A percentile compares a stretch with the other conserved stretches of the same genome.
These are phyloP conservation scores for Anodontia alba DNA, from an alignment of 2,888 invertebrate genomes.

Conservation along the genomic window DNA sequence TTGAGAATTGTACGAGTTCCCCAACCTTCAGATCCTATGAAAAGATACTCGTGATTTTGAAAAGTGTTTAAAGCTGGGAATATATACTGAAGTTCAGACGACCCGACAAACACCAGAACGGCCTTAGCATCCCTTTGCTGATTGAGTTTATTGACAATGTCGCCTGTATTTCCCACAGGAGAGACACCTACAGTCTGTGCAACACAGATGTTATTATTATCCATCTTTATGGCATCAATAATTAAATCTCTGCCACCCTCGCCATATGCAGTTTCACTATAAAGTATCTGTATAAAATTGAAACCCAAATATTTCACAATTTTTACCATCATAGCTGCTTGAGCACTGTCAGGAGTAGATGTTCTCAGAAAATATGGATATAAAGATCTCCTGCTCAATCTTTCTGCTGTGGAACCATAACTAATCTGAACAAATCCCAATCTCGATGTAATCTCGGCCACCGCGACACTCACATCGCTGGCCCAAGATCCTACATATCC, in stretches of 20 bases:
- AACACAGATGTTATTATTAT: slow-evolving; percentile 50
- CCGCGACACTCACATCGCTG: slow-evolving; percentile 58
- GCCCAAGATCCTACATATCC: slow-evolving; percentile 63
- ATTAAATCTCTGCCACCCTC: slow-evolving; percentile 54
- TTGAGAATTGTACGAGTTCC: slow-evolving; percentile 47
- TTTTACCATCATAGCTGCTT: slow-evolving; percentile 53
- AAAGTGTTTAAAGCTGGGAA: slow-evolving; percentile 30
- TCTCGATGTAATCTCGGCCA: slow-evolving; percentile 50
- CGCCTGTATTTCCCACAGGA: not conserved
- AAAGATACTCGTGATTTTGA: slow-evolving; percentile 43
- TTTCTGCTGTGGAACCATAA: slow-evolving; percentile 60
- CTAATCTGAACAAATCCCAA: slow-evolving; percentile 54
- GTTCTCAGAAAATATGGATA: slow-evolving; percentile 63
- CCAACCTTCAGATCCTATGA: slow-evolving; percentile 60
- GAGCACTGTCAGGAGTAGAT: slow-evolving; percentile 57
- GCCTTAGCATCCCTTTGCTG: slow-evolving; percentile 40
- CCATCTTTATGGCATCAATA: not conserved
- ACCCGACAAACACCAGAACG: slow-evolving; percentile 55
- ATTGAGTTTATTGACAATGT: slow-evolving; percentile 33
- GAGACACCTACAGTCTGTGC: slow-evolving; percentile 43
- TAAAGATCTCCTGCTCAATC: slow-evolving; percentile 47
- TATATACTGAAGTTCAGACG: slow-evolving; percentile 31
- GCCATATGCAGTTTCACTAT: slow-evolving; percentile 61
- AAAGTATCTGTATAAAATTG: slow-evolving; percentile 62
- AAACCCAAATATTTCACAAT: slow-evolving; percentile 45